Base-by-base conservation (phyloP, 2,888 invertebrate species). In the Scelioninae gen. 1 region DNA sequence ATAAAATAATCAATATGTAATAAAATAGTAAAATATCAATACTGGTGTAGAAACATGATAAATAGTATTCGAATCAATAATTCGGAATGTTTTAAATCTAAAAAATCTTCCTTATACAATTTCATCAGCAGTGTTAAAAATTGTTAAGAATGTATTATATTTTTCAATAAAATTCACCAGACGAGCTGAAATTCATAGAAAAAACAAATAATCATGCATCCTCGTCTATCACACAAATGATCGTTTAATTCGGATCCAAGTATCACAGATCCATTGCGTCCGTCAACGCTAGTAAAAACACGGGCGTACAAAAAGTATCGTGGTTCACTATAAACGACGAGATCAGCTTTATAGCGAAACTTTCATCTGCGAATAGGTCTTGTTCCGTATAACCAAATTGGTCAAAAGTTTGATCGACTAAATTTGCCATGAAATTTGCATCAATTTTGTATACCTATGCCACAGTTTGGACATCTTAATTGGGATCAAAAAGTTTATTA, bases 171-270 rank as follows among this genome's bases (percentile, higher is more conserved):
- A 23, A 23, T 23, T 23, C 23, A 23, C 23, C 23, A 23, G 23
- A 23, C 23, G 23, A 23, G 23, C 23, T 4, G 23, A 23, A 23
- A 23, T 23, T 23, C 23, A 23, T 23, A 23, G 23, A 23, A 23
- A 23, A 51, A 32, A 55, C 13, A 66, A 66, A 66, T 31, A 23
- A 43, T 43, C 29, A 43, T 32, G 56, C 47, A 68, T 56, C 34
- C 65, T 56, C 62, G 29, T 72, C 53, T 68, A 58, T 82, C 77
- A 77, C 82, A 82, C 68, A 82, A 69, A 82, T 68, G 49, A 76
- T 65, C 51, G 29, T 45, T 68, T 82, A 78, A 83, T 79, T 78
- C 83, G 78, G 83, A 83, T 83, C 78, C 65, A 55, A 77, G 60
- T 83, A 79, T 79, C 83, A 83, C 83, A 83, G 75, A 75, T 79